Evolutionary conservation across 1,140 invertebrate genomes (phyloP), one percentile per base, ranked within the genome.

Genomic region (Ganaspis sp.): DNA sequence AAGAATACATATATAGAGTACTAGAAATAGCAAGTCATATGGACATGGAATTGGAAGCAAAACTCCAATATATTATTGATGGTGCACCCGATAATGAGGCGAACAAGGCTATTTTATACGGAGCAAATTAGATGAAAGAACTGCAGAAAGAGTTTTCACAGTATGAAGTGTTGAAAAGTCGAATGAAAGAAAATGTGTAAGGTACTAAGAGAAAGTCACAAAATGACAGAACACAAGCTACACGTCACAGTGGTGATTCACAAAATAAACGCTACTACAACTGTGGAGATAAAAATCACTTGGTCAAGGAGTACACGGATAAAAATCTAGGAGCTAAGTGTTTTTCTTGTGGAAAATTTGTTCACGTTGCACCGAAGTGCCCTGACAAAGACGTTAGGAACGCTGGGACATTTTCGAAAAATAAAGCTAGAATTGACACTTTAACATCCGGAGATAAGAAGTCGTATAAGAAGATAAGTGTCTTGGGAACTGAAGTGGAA

Each of bases 401-500:
- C 0, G 17, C 5, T 21, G 17, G 19, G 6, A 17, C n/a, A n/a
- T n/a, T 1, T 49, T 17, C 45, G 1, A 1, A 49, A 49, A 19
- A 19, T 54, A 29, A 58, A 26, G 4, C 9, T 9, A 21, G 54
- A 26, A 11, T 6, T 9, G 54, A 58, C 12, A 21, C 54, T 26
- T 21, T 58, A 26, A 58, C 9, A 11, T 12, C 9, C 21, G 53
- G 54, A 11, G 54, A 58, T 9, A 58, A 11, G 17, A 79, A 79
- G 29, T 74, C 70, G 0, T 77, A 78, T 26, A 81, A 79, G 19
- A 38, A 45, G 11, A 74, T 81, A 8, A 70, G 26, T 9, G 74
- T 76, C 1, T n/a, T 74, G 0, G 80, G 77, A 0, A 34, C 75
- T 64, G 42, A 75, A n/a, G 64, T 79, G 0, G 21, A 19, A 23